phyloP scores from a whole-genome alignment of 2,888 invertebrate species.

The Amphimallon solstitiale region DNA sequence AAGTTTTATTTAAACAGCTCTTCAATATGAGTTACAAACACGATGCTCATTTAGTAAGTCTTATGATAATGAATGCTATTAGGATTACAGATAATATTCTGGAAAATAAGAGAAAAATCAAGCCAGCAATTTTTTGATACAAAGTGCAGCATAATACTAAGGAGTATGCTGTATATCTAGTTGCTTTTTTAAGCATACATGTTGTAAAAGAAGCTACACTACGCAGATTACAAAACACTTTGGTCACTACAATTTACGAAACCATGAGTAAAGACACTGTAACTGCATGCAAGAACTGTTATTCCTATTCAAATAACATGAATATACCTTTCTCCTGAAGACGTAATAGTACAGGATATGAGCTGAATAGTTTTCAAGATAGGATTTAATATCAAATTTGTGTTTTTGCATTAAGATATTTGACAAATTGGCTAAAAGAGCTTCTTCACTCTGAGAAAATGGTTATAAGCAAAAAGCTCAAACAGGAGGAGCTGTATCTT shows the following conservation, averaged over 20 bases:
- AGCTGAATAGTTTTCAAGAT: not conserved
- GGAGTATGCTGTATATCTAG: slow-evolving; percentile 17
- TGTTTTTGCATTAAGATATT: too few species aligned
- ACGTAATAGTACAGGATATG: slow-evolving; percentile 10
- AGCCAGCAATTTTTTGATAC: slow-evolving; percentile 6
- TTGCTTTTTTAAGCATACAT: slow-evolving; percentile 24
- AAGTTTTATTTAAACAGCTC: too few species aligned
- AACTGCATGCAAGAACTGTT: not conserved
- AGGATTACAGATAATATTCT: too few species aligned
- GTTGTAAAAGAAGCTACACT: slow-evolving; percentile 15
- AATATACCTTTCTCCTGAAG: not conserved
- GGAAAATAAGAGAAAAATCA: slow-evolving; percentile 25
- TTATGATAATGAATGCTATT: too few species aligned
- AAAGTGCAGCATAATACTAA: slow-evolving; percentile 8
- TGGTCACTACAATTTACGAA: not conserved
- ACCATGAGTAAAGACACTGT: too few species aligned
- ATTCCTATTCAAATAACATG: not conserved
- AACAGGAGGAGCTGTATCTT: not conserved
- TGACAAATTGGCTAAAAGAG: too few species aligned
- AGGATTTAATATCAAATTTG: not conserved
- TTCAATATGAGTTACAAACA: too few species aligned
- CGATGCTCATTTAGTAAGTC: too few species aligned
- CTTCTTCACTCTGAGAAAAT: not conserved
- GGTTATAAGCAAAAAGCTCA: not conserved
- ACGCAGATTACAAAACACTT: not conserved